These are phyloP conservation scores for Bilobella aurantiaca DNA, from an alignment of 1,140 invertebrate species.

Conservation along the genomic window DNA sequence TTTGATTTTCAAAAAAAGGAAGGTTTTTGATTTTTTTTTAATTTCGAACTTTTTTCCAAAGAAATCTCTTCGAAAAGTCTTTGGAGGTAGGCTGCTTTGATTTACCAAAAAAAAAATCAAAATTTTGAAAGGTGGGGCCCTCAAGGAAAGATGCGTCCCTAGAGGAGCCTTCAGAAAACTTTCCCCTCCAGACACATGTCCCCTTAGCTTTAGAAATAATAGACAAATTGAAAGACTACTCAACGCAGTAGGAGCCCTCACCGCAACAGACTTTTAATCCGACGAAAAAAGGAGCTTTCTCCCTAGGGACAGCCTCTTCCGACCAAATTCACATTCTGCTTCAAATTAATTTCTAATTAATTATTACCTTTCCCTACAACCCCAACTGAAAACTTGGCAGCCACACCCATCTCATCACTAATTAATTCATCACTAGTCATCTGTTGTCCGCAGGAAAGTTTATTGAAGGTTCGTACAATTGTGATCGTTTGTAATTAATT, in stretches of 20 bases:
- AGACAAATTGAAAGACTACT: slow-evolving; percentile 3
- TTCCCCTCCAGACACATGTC: neutral
- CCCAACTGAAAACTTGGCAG: neutral
- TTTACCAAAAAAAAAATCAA: too few species aligned
- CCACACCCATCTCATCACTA: neutral
- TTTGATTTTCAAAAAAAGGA: too few species aligned
- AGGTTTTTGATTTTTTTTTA: too few species aligned
- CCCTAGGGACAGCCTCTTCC: neutral
- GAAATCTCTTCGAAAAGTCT: too few species aligned
- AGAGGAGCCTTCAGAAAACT: neutral
- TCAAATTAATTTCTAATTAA: slow-evolving; percentile 8
- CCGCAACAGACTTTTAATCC: neutral
- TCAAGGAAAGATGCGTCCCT: neutral
- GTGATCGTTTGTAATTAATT: too few species aligned
- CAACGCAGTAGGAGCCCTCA: neutral
- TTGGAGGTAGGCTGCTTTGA: too few species aligned
- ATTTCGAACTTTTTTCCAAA: too few species aligned
- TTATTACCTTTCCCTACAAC: neutral
- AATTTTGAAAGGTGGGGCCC: neutral
- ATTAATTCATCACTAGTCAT: neutral
- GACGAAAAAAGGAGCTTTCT: neutral
- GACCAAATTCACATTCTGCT: neutral
- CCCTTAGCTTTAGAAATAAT: neutral
- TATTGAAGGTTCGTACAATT: too few species aligned
- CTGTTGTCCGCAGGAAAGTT: too few species aligned